Conservation (phyloP, 2,113 vertebrate species). For the Mesitornis unicolor region DNA sequence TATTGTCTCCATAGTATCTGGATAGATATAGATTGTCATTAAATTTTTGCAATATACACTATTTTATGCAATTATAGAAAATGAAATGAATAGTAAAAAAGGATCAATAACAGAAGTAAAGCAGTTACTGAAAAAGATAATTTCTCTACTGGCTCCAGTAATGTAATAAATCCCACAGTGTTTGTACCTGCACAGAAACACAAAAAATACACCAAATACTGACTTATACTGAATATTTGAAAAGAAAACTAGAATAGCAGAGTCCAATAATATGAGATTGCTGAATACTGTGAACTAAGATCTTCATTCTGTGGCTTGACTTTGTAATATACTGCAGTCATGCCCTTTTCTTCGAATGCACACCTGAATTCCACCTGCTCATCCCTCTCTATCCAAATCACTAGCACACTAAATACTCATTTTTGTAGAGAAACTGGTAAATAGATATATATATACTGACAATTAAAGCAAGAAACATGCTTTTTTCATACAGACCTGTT, state of each 20-base stretch:
- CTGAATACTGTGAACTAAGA: neutral
- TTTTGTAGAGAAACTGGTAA: neutral
- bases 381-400: neutral
- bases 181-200: neutral
- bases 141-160: neutral
- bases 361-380: neutral
- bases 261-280: neutral
- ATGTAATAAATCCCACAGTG: neutral
- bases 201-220: neutral
- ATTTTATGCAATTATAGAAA: constrained; percentile 35
- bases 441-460: neutral
- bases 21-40: constrained; percentile 3
- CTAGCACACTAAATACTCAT: neutral
- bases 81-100: constrained; percentile 34
- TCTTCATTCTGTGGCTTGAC: neutral
- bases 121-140: constrained; percentile 15
- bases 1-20: constrained; percentile 6
- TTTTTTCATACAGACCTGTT: neutral
- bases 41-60: neutral
- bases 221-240: neutral
- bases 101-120: constrained; percentile 20
- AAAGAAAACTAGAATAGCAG: neutral
- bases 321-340: neutral
- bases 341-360: neutral
- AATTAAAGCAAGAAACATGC: neutral